Base-by-base conservation (phyloP, 2,113 vertebrate species). In the Saguinus imperator region DNA sequence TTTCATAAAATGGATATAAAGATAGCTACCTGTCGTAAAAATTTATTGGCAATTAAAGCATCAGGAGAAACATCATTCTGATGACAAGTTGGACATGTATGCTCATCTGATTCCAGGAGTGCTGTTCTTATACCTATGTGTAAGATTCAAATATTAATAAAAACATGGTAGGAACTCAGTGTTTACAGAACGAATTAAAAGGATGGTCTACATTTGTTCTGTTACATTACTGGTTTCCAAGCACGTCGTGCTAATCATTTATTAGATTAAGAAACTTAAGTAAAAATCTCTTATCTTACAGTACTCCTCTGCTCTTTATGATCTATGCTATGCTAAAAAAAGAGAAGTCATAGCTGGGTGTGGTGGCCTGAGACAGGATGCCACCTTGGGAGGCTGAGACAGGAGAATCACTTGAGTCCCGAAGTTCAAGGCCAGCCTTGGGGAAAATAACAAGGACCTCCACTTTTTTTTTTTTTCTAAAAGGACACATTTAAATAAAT, bases 21-120 rank as follows among this genome's bases (percentile, higher is more conserved):
- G 8, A 45, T n/a, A 3, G 1, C 76, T 99, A 99, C 99, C 99
- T 99, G 99, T 96, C 99, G 98, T 70, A 99, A 99, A 97, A 99
- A 99, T 97, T 99, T 99, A 98, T 99, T 99, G 95, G 99, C 99
- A 68, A 99, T 99, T 97, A 99, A 98, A 87, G 99, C 99, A 94
- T 99, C 99, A 11, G 99, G 99, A 76, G 99, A 99, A 89, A 99
- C 99, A 11, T 99, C 99, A 5, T 99, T 99, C 27, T 99, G 99
- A 98, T 99, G 98, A 96, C 99, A 99, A 0, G 99, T 99, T 70
- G 99, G 99, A 97, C 99, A 99, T 0, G 99, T 98, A 37, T 99
- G 99, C 0, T 99, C 99, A 48, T 99, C 99, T 0, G 99, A 99
- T 85, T 99, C 99, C 95, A 99, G 98, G n/a, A 99, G 97, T 32